Conservation (phyloP, 2,888 invertebrate genomes). For the Arctia plantaginis region DNA sequence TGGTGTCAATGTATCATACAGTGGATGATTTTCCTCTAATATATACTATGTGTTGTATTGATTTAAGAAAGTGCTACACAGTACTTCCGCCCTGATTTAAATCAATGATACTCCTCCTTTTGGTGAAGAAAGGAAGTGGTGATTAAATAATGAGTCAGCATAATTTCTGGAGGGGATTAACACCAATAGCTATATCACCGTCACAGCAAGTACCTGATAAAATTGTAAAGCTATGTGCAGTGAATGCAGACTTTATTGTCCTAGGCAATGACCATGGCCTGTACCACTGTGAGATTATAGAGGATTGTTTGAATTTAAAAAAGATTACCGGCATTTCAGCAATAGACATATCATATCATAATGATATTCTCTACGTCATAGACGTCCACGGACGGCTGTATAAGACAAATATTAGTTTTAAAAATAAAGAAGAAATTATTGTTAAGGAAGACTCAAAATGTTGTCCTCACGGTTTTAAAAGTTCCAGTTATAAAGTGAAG, state of each 20-base stretch:
- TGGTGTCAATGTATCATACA: slow-evolving; percentile 43
- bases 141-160: slow-evolving; percentile 80
- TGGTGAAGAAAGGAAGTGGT: slow-evolving; percentile 56
- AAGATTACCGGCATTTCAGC: slow-evolving; percentile 85
- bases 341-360: slow-evolving; percentile 88
- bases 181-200: slow-evolving; percentile 67
- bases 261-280: slow-evolving; percentile 80
- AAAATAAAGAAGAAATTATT: slow-evolving; percentile 86
- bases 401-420: slow-evolving; percentile 85
- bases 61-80: slow-evolving; percentile 43
- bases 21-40: slow-evolving; percentile 26
- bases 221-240: slow-evolving; percentile 78
- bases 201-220: slow-evolving; percentile 79
- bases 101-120: slow-evolving; percentile 62
- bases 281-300: slow-evolving; percentile 76
- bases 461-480: slow-evolving; percentile 89
- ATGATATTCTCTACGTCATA: slow-evolving; percentile 87
- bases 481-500: slow-evolving; percentile 87
- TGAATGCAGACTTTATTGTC: slow-evolving; percentile 75
- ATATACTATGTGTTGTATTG: slow-evolving; percentile 32
- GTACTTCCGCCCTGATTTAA: slow-evolving; percentile 53
- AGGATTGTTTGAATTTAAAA: slow-evolving; percentile 75
- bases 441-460: slow-evolving; percentile 88
- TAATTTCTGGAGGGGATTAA: slow-evolving; percentile 82
- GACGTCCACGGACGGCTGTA: slow-evolving; percentile 88